These are phyloP conservation scores for Pao palembangensis DNA, from an alignment of 2,113 vertebrate genomes.

Conservation along the genomic window DNA sequence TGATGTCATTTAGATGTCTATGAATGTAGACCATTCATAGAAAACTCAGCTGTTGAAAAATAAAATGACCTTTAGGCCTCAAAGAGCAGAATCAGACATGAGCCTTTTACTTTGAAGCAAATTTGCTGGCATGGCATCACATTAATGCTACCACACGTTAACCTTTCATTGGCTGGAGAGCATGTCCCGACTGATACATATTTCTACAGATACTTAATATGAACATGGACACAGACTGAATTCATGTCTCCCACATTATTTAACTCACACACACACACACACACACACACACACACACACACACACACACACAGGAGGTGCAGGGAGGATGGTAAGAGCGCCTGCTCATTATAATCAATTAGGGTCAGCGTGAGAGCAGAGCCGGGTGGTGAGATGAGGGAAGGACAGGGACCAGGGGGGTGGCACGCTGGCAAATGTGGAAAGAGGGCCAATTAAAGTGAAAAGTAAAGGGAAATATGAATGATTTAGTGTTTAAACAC, in stretches of 20 bases:
- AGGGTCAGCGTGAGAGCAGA: slow-evolving; percentile 65
- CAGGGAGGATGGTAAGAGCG: slow-evolving; percentile 45
- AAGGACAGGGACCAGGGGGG: slow-evolving; percentile 26
- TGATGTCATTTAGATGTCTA: no score
- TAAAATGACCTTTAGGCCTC: neutral
- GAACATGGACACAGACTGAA: slow-evolving; percentile 34
- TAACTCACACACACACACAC: slow-evolving; percentile 8
- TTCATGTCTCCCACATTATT: slow-evolving; percentile 11
- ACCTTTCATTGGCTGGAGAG: slow-evolving; percentile 23
- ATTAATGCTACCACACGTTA: slow-evolving; percentile 20
- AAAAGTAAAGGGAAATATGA: slow-evolving; percentile 61
- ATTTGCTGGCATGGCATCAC: slow-evolving; percentile 18
- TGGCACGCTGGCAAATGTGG: slow-evolving; percentile 62
- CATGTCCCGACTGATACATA: slow-evolving; percentile 31
- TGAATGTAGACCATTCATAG: no score
- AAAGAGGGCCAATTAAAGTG: slow-evolving; percentile 68
- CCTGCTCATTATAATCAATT: slow-evolving; percentile 72
- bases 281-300: slow-evolving; percentile 7
- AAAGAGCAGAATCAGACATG: neutral
- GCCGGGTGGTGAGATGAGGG: slow-evolving; percentile 5
- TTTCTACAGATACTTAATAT: slow-evolving; percentile 23
- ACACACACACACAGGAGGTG: slow-evolving; percentile 38
- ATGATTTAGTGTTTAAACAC: slow-evolving; percentile 67
- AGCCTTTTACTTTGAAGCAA: slow-evolving; percentile 17
- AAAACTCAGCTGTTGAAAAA: no score